These are phyloP conservation scores for Machaerirhynchus nigripectus DNA, from an alignment of 2,113 vertebrate genomes.

Conservation along the genomic window DNA sequence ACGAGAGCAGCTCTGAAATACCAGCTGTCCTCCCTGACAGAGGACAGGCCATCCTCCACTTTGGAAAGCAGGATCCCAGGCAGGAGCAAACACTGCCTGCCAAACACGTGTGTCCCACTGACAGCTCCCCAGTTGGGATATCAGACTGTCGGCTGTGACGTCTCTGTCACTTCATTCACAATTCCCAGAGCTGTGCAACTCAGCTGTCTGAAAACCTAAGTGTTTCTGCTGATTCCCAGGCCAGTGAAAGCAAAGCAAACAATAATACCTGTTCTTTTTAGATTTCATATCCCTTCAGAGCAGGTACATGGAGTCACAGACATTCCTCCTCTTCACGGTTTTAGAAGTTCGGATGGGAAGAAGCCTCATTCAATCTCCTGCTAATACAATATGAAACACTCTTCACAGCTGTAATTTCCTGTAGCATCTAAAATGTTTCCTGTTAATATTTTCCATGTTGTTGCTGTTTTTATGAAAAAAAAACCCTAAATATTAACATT, in stretches of 20 bases:
- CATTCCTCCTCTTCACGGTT: background rate
- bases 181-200: background rate
- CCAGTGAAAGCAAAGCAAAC: background rate
- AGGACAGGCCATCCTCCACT: background rate
- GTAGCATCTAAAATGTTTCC: constrained; percentile 56
- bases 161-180: background rate
- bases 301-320: background rate
- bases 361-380: constrained; percentile 16
- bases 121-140: rapidly evolving
- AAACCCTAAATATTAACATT: constrained; percentile 32
- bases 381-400: constrained; percentile 26
- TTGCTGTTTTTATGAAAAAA: constrained; percentile 37
- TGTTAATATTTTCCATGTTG: constrained; percentile 64
- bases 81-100: background rate
- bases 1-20: background rate
- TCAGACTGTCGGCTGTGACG: background rate
- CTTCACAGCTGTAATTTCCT: constrained; percentile 60
- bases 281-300: background rate
- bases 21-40: too few relatives aligned
- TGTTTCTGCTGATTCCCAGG: background rate
- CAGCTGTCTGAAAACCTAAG: background rate
- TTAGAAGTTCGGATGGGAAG: background rate
- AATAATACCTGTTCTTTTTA: background rate
- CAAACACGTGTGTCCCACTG: background rate
- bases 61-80: background rate